Evolutionary conservation across 2,797 vertebrate genomes (phyloP).

Genomic region (Antrozous pallidus): DNA sequence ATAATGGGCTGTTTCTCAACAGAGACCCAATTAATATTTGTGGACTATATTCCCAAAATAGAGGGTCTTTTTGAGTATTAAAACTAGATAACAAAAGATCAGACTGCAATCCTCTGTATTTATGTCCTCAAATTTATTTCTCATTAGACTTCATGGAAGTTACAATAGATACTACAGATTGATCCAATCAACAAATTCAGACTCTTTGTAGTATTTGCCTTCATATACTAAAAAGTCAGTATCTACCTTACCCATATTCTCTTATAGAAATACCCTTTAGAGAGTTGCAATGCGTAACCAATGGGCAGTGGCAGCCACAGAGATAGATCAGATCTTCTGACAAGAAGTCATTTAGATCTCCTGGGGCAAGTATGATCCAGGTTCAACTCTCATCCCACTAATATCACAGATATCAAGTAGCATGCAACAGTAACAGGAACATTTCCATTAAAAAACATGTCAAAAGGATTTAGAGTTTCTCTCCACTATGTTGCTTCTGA

Average conservation of each 20-base stretch:
- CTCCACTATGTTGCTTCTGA: not conserved
- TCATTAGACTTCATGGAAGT: not conserved
- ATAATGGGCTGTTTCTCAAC: slow-evolving; percentile 1
- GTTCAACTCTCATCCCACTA: not conserved
- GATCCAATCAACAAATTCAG: not conserved
- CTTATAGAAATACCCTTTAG: not conserved
- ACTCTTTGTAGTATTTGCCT: not conserved
- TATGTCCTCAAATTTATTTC: not conserved
- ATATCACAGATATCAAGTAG: not conserved
- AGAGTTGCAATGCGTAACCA: not conserved
- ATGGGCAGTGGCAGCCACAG: not conserved
- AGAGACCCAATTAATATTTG: not conserved
- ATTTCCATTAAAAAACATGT: not conserved
- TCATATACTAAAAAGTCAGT: not conserved
- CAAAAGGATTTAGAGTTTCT: not conserved
- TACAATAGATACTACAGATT: not conserved
- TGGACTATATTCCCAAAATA: not conserved
- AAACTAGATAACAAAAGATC: not conserved
- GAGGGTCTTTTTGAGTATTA: not conserved
- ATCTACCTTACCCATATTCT: not conserved
- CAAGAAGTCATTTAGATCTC: not conserved
- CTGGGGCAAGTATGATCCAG: not conserved
- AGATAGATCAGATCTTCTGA: not conserved
- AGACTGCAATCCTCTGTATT: not conserved
- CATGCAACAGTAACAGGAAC: not conserved